These are phyloP conservation scores for Chiroxiphia lanceolata DNA, from an alignment of 2,797 vertebrate genomes.

Conservation along the genomic window DNA sequence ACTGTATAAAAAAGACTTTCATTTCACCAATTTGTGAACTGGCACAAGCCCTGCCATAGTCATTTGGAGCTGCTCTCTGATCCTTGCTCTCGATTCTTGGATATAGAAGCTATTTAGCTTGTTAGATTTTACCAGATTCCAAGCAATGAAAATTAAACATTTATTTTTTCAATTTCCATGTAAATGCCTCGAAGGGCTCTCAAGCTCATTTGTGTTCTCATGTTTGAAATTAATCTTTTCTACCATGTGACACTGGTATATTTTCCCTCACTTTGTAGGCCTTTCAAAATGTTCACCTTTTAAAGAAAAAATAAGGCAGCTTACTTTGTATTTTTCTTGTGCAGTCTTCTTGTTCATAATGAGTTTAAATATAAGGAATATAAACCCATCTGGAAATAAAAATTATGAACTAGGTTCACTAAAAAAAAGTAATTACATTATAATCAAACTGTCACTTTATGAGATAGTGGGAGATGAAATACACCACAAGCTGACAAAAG, in stretches of 20 bases:
- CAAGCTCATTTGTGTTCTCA: conserved; percentile 42
- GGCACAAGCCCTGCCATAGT: neutral
- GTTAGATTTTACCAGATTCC: conserved; percentile 2
- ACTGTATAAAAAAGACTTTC: neutral
- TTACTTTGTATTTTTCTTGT: conserved; percentile 58
- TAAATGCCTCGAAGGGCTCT: conserved; percentile 65
- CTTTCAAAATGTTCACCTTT: conserved; percentile 49
- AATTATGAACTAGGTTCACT: conserved; percentile 64
- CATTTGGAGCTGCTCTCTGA: neutral
- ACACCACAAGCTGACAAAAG: conserved; percentile 52
- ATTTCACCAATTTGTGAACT: conserved; percentile 4
- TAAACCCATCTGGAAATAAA: conserved; percentile 75
- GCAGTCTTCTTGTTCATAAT: conserved; percentile 58
- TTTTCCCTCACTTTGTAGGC: neutral
- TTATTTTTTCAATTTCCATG: conserved; percentile 49
- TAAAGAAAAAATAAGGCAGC: neutral
- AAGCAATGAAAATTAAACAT: conserved; percentile 34
- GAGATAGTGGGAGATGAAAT: conserved; percentile 68
- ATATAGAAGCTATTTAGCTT: neutral
- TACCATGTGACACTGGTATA: neutral
- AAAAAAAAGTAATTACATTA: conserved; percentile 75
- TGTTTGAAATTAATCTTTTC: conserved; percentile 58
- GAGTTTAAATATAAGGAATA: conserved; percentile 71
- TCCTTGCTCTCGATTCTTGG: neutral
- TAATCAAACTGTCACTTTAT: conserved; percentile 76